A percentile compares a stretch with the other conserved stretches of the same genome.
Evolutionary conservation across 2,888 invertebrate species (phyloP).

Genomic region (Thera obeliscata): DNA sequence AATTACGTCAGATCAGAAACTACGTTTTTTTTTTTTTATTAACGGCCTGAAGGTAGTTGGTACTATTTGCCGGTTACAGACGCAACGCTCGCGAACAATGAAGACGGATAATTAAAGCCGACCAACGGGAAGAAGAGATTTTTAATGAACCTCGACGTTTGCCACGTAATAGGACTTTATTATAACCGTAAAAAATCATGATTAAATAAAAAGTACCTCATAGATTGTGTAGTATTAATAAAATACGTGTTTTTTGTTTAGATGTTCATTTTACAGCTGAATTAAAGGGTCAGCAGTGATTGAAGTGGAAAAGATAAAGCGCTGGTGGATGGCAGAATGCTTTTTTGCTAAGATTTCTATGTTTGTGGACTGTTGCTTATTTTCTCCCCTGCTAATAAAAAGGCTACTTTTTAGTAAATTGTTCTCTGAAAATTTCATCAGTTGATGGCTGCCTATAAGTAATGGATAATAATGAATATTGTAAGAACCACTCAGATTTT

Average conservation of each 20-base stretch:
- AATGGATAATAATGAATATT: constrained; percentile 5
- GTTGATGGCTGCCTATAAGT: constrained; percentile 2
- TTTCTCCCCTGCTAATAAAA: background rate
- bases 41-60: constrained; percentile 29
- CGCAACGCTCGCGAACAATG: constrained; percentile 72
- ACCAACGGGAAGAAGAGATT: constrained; percentile 77
- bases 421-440: background rate
- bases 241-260: constrained; percentile 14
- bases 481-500: background rate
- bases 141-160: constrained; percentile 78
- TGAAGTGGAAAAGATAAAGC: background rate
- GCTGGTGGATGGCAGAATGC: background rate
- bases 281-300: background rate
- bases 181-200: constrained; percentile 68
- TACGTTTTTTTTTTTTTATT: too few species aligned
- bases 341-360: background rate
- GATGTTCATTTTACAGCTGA: constrained; percentile 4
- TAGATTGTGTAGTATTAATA: constrained; percentile 12
- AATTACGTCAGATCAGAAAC: too few species aligned
- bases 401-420: background rate
- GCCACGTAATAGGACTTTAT: constrained; percentile 76
- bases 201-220: constrained; percentile 54
- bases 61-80: constrained; percentile 65
- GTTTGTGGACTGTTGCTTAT: background rate
- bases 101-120: constrained; percentile 81